phyloP scores from a whole-genome alignment of 2,113 vertebrate genomes.

The Sapayoa aenigma region DNA sequence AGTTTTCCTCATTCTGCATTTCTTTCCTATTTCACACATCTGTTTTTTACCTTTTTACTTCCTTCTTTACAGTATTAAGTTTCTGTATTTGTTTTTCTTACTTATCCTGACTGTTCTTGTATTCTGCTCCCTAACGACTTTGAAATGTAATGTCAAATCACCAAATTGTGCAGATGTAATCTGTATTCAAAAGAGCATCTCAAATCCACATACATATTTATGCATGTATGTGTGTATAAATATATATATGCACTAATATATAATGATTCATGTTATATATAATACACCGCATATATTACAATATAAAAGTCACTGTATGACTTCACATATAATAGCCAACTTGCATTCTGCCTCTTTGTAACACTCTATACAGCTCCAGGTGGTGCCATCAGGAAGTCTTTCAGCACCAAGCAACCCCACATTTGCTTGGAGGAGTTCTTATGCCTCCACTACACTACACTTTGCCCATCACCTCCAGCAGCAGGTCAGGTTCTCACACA shows the following conservation, averaged over 20 bases:
- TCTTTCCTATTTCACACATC: not conserved
- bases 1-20: not conserved
- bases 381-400: not conserved
- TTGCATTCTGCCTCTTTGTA: not conserved
- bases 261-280: not conserved
- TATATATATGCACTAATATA: not conserved
- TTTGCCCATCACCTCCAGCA: not conserved
- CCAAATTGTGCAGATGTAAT: not conserved
- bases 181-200: constrained; percentile 1
- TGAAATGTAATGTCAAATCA: not conserved
- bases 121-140: not conserved
- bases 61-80: not conserved
- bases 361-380: not conserved
- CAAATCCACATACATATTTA: not conserved
- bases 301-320: not conserved
- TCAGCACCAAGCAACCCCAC: not conserved
- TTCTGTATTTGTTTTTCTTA: not conserved
- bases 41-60: not conserved
- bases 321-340: constrained; percentile 17
- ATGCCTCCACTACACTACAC: not conserved
- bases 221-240: not conserved
- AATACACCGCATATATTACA: constrained; percentile 1
- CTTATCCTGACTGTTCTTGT: not conserved
- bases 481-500: not conserved
- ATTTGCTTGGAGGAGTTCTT: not conserved